phyloP scores from a whole-genome alignment of 2,888 invertebrate genomes.

The Machimus atricapillus region DNA sequence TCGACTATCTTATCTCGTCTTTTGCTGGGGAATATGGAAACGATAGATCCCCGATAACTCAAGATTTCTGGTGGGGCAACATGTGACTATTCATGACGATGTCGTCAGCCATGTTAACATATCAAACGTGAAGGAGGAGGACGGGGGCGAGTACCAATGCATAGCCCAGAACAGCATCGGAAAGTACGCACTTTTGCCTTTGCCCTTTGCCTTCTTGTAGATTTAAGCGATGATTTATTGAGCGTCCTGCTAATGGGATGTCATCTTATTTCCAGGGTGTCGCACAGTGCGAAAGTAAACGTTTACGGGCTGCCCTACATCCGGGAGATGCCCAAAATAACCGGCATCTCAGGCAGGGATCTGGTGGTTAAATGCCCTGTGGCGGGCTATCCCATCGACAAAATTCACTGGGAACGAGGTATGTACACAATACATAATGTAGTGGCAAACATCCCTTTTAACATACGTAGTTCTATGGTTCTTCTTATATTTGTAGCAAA shows the following conservation, averaged over 20 bases:
- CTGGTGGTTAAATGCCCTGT: constrained; percentile 88
- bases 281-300: constrained; percentile 85
- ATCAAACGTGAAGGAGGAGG: constrained; percentile 85
- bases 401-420: constrained; percentile 91
- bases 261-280: constrained; percentile 62
- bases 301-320: constrained; percentile 88
- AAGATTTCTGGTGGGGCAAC: constrained; percentile 89
- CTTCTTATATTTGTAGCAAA: neutral
- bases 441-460: neutral
- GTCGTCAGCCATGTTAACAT: constrained; percentile 93
- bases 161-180: constrained; percentile 84
- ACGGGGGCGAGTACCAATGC: constrained; percentile 89
- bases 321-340: constrained; percentile 86
- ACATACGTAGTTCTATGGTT: neutral
- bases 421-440: constrained; percentile 52
- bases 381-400: constrained; percentile 87
- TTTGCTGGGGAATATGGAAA: constrained; percentile 8
- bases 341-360: constrained; percentile 84
- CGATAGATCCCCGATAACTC: constrained; percentile 63
- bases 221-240: constrained; percentile 33
- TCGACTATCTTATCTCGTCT: neutral
- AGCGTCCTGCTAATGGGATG: constrained; percentile 23
- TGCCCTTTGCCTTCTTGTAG: neutral
- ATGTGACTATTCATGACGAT: constrained; percentile 90
- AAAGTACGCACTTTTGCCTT: constrained; percentile 60